Percentiles rank a stretch among this genome's conserved stretches.
These are phyloP conservation scores for Aspidoscelis tigris DNA, from an alignment of 2,113 vertebrate species.

Conservation along the genomic window DNA sequence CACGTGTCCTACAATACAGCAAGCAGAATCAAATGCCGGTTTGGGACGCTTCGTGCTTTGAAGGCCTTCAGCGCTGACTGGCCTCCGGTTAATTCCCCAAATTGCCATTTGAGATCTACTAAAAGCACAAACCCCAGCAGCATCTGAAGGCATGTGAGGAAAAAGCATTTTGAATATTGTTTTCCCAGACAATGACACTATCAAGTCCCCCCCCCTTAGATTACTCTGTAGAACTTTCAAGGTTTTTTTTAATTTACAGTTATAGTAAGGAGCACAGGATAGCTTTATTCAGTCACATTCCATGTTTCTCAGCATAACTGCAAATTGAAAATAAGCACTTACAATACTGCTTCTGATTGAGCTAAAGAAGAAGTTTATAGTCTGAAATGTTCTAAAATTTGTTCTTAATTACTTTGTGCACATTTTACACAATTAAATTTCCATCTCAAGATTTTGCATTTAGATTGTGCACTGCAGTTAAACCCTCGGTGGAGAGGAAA, in stretches of 20 bases:
- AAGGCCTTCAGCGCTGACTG: no score
- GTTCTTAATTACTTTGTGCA: constrained; percentile 78
- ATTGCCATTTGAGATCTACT: not conserved
- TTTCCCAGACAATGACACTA: constrained; percentile 54
- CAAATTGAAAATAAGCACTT: constrained; percentile 79
- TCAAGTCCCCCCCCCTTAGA: constrained; percentile 34
- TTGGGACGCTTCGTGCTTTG: no score
- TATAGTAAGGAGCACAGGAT: constrained; percentile 42
- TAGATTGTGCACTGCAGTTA: constrained; percentile 70
- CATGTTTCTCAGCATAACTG: constrained; percentile 73
- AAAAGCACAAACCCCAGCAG: not conserved
- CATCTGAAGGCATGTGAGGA: constrained; percentile 11
- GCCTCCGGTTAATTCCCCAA: not conserved
- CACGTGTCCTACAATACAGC: no score
- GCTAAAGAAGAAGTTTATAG: constrained; percentile 74
- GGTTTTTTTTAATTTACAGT: constrained; percentile 65
- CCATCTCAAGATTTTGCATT: constrained; percentile 76
- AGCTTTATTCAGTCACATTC: constrained; percentile 68
- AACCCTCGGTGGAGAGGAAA: constrained; percentile 62
- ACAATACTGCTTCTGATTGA: constrained; percentile 58
- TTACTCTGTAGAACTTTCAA: constrained; percentile 40
- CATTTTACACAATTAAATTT: constrained; percentile 80
- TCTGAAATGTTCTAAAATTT: constrained; percentile 77
- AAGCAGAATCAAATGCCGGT: no score
- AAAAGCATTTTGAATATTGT: constrained; percentile 28